Percentiles rank a stretch among this genome's conserved stretches.
Conservation (phyloP, 2,113 vertebrate species). For the Falcunculus frontatus region DNA sequence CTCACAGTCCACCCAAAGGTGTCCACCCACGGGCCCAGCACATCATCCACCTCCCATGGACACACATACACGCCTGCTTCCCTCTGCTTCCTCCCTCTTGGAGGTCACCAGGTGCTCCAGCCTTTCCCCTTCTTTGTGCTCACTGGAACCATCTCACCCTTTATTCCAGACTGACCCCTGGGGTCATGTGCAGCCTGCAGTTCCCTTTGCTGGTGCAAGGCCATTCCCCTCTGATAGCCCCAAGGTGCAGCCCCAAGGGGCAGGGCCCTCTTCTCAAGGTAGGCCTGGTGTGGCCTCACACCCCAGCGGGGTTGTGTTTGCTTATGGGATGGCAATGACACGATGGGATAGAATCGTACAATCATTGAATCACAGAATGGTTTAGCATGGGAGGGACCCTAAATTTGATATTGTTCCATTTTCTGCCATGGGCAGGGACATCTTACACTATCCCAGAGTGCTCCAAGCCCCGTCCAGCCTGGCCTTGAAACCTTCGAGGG, state of each 20-base stretch:
- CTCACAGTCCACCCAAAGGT: accelerated
- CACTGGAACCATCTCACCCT: not conserved
- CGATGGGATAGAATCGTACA: not conserved
- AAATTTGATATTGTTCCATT: no score
- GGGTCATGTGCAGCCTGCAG: not conserved
- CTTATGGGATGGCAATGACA: not conserved
- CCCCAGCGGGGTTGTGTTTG: accelerated
- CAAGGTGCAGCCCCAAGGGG: not conserved
- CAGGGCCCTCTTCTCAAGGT: not conserved
- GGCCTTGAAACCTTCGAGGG: not conserved
- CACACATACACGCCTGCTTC: accelerated
- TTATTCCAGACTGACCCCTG: not conserved
- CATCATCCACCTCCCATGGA: not conserved
- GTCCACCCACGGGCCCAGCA: accelerated
- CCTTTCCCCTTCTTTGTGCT: not conserved
- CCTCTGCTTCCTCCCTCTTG: not conserved
- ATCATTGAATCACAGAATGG: not conserved
- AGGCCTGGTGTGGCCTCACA: not conserved
- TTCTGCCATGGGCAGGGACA: not conserved
- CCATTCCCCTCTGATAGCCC: not conserved
- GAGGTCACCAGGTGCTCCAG: not conserved
- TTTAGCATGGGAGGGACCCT: not conserved
- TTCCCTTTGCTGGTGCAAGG: not conserved
- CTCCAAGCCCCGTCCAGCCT: not conserved
- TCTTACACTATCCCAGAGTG: not conserved